Percentiles rank a stretch among this genome's conserved stretches.
phyloP scores from a whole-genome alignment of 2,113 vertebrate genomes.

The Cavia aperea region DNA sequence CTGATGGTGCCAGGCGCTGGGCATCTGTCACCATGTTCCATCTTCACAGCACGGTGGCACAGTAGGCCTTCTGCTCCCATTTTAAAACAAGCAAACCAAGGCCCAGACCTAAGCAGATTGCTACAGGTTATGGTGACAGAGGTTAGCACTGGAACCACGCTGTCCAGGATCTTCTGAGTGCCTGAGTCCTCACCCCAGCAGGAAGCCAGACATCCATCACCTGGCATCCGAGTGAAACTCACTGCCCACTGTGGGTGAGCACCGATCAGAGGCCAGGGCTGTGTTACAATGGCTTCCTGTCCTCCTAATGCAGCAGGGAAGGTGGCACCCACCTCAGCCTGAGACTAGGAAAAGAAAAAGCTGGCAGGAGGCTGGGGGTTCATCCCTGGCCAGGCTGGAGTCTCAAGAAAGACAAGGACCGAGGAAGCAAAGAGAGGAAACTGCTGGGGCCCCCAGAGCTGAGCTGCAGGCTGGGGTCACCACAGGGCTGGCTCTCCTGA shows the following conservation, averaged over 20 bases:
- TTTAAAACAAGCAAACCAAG: not conserved
- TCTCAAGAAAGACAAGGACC: not conserved
- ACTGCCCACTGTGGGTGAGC: not conserved
- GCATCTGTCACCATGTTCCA: slow-evolving; percentile 11
- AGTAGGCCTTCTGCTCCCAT: not conserved
- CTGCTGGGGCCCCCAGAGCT: not conserved
- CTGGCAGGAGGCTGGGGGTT: not conserved
- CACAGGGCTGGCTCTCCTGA: not conserved
- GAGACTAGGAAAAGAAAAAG: not conserved
- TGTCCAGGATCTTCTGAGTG: not conserved
- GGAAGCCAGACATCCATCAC: not conserved
- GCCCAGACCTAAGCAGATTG: not conserved
- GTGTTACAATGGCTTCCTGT: too few species aligned
- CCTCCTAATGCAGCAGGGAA: not conserved
- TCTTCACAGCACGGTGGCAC: not conserved
- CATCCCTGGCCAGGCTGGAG: too few species aligned
- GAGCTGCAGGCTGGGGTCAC: not conserved
- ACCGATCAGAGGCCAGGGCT: too few species aligned
- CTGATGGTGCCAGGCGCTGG: not conserved
- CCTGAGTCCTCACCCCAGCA: not conserved
- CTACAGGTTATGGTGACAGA: not conserved
- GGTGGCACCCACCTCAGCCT: too few species aligned
- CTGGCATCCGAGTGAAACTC: not conserved
- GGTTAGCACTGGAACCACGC: not conserved
- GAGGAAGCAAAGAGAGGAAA: not conserved